These are phyloP conservation scores for Brevimyrus niger DNA, from an alignment of 2,113 vertebrate genomes.

Conservation along the genomic window DNA sequence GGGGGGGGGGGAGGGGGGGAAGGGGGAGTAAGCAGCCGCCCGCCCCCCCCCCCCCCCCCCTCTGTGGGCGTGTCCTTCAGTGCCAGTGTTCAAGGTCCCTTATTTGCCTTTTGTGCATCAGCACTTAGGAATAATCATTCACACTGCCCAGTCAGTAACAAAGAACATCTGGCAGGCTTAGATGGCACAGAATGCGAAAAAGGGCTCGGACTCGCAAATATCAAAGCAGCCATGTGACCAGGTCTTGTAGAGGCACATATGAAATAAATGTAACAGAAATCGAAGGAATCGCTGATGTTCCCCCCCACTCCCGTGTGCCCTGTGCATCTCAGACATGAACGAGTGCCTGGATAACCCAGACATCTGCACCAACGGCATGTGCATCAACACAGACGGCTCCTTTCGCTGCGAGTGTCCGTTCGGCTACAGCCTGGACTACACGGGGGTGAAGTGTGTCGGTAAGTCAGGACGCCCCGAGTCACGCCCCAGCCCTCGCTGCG, in stretches of 20 bases:
- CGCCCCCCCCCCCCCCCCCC: no score
- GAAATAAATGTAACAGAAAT: not conserved
- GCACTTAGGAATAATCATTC: not conserved
- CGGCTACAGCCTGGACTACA: conserved; percentile 85
- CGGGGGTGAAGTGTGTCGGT: conserved; percentile 82
- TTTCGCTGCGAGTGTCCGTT: conserved; percentile 93
- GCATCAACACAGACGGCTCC: conserved; percentile 88
- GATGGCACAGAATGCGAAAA: not conserved
- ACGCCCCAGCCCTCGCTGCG: not conserved
- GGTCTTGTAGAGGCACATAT: not conserved
- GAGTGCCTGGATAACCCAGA: conserved; percentile 81
- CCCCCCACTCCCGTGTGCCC: not conserved
- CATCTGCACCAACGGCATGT: conserved; percentile 75
- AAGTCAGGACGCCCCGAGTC: conserved; percentile 40
- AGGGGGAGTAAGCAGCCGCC: no score
- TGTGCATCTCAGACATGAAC: conserved; percentile 66
- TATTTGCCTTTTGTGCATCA: not conserved
- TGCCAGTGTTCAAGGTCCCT: not conserved
- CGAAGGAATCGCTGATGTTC: not conserved
- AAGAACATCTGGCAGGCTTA: not conserved
- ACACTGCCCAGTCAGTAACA: not conserved
- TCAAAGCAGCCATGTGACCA: not conserved
- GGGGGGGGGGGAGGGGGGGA: no score
- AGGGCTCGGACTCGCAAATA: not conserved
- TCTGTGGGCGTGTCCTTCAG: not conserved